Percentiles rank a stretch among this genome's conserved stretches.
phyloP scores from a whole-genome alignment of 2,113 vertebrate genomes.

The Bucco capensis region DNA sequence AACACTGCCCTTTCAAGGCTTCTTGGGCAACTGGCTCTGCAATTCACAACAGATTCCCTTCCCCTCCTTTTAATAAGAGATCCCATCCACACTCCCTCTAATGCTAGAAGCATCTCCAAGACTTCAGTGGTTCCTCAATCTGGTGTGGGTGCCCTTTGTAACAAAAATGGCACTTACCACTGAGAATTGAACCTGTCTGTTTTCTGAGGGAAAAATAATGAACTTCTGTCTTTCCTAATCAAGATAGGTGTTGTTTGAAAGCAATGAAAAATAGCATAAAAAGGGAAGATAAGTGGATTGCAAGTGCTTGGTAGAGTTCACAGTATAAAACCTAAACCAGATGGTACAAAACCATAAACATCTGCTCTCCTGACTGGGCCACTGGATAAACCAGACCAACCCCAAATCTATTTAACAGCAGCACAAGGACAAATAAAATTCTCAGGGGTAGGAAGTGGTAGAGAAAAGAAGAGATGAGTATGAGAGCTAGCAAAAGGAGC shows the following conservation, averaged over 20 bases:
- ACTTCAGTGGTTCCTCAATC: neutral
- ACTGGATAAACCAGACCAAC: neutral
- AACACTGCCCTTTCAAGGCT: neutral
- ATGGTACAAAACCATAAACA: neutral
- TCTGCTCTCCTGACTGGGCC: neutral
- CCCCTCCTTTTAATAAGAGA: neutral
- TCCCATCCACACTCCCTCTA: neutral
- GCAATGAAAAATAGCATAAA: neutral
- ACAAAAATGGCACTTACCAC: neutral
- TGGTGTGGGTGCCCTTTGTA: neutral
- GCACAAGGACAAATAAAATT: neutral
- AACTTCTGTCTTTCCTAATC: neutral
- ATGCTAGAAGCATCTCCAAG: neutral
- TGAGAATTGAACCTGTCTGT: neutral
- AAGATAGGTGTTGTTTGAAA: neutral
- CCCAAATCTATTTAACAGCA: constrained; percentile 6
- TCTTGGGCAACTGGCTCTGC: neutral
- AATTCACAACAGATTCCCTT: neutral
- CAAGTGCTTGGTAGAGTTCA: neutral
- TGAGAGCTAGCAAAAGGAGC: neutral
- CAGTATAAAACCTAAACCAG: neutral
- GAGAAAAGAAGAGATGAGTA: neutral
- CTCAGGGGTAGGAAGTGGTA: neutral
- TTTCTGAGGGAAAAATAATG: neutral
- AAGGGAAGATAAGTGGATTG: neutral